phyloP scores from a whole-genome alignment of 2,888 invertebrate species.

The Asteroscopus sphinx region DNA sequence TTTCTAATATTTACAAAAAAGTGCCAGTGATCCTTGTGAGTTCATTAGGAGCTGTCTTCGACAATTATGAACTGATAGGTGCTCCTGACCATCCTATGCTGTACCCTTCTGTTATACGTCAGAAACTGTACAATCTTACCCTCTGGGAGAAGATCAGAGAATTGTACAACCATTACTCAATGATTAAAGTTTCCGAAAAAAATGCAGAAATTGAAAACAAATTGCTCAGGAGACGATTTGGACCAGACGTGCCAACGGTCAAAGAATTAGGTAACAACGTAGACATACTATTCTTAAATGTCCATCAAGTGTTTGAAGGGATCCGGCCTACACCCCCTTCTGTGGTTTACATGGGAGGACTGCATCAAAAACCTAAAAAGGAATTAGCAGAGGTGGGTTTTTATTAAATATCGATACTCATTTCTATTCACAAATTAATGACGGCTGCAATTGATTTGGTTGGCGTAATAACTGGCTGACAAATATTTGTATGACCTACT shows the following conservation, averaged over 20 bases:
- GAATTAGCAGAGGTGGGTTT: slow-evolving; percentile 59
- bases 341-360: slow-evolving; percentile 63
- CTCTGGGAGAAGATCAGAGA: slow-evolving; percentile 63
- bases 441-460: no score
- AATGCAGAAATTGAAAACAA: slow-evolving; percentile 21
- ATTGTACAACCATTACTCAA: slow-evolving; percentile 46
- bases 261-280: slow-evolving; percentile 59
- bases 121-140: slow-evolving; percentile 57
- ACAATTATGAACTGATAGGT: slow-evolving; percentile 58
- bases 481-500: no score
- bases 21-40: slow-evolving; percentile 66
- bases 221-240: slow-evolving; percentile 52
- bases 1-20: slow-evolving; percentile 54
- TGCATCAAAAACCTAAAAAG: slow-evolving; percentile 56
- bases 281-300: slow-evolving; percentile 63
- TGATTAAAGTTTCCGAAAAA: slow-evolving; percentile 2
- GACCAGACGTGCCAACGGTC: slow-evolving; percentile 49
- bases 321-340: slow-evolving; percentile 64
- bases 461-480: no score
- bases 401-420: neutral
- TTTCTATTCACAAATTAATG: no score
- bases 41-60: slow-evolving; percentile 58
- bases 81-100: slow-evolving; percentile 64
- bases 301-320: slow-evolving; percentile 62
- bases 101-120: slow-evolving; percentile 53